A percentile compares a stretch with the other conserved stretches of the same genome.
These are phyloP conservation scores for Bos taurus DNA, from an alignment of 2,113 vertebrate species.

Conservation along the genomic window ARS-UCD2.0 NC_037350.1:50134001-50134500, in stretches of 20 bases:
- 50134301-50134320: not conserved
- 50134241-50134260: not conserved
- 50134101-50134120: not conserved
- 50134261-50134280: not conserved
- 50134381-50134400: not conserved
- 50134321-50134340: not conserved
- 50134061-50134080: not conserved
- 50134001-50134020: not conserved
- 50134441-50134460: not conserved
- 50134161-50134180: not conserved
- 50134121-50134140: not conserved
- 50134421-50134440: not conserved
- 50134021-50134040: not conserved
- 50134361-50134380: not conserved
- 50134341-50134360: not conserved
- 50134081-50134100: not conserved
- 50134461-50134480: not conserved
- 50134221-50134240: not conserved
- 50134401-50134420: slow-evolving; percentile 9
- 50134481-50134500: not conserved
- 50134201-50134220: slow-evolving; percentile 1
- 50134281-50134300: not conserved
- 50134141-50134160: not conserved
- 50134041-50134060: not conserved
- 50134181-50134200: slow-evolving; percentile 26